Base-by-base conservation (phyloP, 2,113 vertebrate species). In the Gobius niger region DNA sequence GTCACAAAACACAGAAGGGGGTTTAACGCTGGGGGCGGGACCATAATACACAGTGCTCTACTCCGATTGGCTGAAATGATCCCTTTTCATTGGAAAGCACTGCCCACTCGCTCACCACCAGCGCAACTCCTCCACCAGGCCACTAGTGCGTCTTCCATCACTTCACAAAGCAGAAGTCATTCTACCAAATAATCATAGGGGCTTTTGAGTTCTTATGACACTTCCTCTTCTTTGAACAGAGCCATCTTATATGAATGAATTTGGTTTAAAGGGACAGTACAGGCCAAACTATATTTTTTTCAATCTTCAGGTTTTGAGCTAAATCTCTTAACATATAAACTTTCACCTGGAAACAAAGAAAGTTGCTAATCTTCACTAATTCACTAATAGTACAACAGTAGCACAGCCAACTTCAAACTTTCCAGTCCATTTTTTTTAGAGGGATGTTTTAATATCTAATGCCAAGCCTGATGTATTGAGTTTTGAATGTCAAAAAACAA, bases 141-240 rank as follows among this genome's bases (percentile, higher is more conserved):
- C 46, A 47, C 40, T 12, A 9, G 44, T 49, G 24, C 24, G 9
- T 8, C 18, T 12, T 59, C 9, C 56, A 64, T 72, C 40, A 10
- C 49, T 34, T 34, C 6, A 3, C 61, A 76, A 85, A 83, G 67
- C 65, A 85, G 82, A 89, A 85, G 72, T 81, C 1, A 19, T 4
- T 50, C 15, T 80, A 81, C 74, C 34, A 51, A 64, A 13, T 68
- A 60, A 77, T 63, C 40, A 12, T 3, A 41, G 57, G 57, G 57
- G 9, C 1, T 60, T 42, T 60, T 44, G 41, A 42, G 52, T 1
- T 24, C 51, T 47, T 2, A 9, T 5, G 46, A 8, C 6, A 9
- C n/a, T 73, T 83, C 72, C 62, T 52, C 7, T 68, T 75, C 65
- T 57, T 40, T 7, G 12, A 6, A 12, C 19, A 56, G 68, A 78